Evolutionary conservation across 2,113 vertebrate genomes (phyloP).

Genomic region (Alligator sinensis): DNA sequence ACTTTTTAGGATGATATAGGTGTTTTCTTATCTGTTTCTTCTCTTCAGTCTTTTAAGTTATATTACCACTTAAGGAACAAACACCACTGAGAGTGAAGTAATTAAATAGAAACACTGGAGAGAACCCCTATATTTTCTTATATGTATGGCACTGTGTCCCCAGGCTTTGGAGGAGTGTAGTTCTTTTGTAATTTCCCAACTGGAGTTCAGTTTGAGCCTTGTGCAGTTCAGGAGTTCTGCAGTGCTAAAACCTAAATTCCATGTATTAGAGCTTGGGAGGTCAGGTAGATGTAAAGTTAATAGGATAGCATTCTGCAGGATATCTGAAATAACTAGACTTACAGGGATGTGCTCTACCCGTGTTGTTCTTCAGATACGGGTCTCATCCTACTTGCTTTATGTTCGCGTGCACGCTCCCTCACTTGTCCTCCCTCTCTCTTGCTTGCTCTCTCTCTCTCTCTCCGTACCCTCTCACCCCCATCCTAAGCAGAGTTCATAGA

Average conservation of each 20-base stretch:
- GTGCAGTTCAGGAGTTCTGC: background rate
- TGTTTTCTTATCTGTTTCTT: background rate
- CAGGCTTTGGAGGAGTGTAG: background rate
- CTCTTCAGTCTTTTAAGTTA: background rate
- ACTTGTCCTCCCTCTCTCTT: background rate
- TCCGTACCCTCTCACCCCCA: background rate
- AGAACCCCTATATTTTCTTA: background rate
- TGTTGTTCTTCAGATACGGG: background rate
- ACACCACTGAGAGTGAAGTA: background rate
- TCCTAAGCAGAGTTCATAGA: background rate
- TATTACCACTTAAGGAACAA: background rate
- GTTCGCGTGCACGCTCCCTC: no score
- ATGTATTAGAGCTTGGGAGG: background rate
- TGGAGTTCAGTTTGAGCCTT: background rate
- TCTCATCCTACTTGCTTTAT: background rate
- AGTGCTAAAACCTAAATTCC: background rate
- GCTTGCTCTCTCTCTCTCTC: background rate
- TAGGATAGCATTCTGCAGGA: background rate
- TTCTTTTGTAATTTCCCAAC: background rate
- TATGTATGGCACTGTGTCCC: background rate
- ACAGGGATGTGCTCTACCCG: background rate
- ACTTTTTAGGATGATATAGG: background rate
- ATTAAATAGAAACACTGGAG: background rate
- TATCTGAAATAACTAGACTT: background rate
- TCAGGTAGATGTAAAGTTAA: background rate